Conservation (phyloP, 2,797 vertebrate species). For the Falco peregrinus region DNA sequence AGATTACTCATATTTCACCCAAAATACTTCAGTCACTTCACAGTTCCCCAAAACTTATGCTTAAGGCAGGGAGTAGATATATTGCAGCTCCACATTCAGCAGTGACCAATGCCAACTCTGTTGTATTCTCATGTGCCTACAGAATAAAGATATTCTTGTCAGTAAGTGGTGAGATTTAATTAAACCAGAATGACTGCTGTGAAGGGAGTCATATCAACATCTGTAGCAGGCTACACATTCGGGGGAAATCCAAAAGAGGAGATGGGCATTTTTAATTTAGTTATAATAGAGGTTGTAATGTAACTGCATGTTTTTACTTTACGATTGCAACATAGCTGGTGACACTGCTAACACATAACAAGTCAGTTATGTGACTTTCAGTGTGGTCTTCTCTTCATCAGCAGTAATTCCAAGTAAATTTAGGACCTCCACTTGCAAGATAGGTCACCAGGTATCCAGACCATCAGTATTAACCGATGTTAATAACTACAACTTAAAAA, state of each 20-base stretch:
- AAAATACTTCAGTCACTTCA: not conserved
- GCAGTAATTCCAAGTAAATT: not conserved
- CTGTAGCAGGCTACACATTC: not conserved
- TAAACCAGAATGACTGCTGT: not conserved
- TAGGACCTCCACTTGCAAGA: not conserved
- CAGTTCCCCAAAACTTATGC: not conserved
- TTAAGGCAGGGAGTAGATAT: not conserved
- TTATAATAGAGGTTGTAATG: not conserved
- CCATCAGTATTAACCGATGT: not conserved
- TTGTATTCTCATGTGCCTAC: not conserved
- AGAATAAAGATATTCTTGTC: conserved; percentile 13
- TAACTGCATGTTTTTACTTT: not conserved
- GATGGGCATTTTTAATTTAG: not conserved
- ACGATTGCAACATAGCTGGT: not conserved
- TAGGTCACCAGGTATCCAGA: not conserved
- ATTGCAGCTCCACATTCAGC: not conserved
- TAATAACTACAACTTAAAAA: not conserved
- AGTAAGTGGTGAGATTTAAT: conserved; percentile 23
- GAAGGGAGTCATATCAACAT: not conserved
- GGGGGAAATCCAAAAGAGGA: not conserved
- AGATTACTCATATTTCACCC: not conserved
- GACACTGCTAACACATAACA: not conserved
- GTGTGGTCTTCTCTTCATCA: not conserved
- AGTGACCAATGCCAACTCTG: not conserved
- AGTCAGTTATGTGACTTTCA: not conserved